Conservation (phyloP, 2,113 vertebrate species). For the Corythaixoides concolor region DNA sequence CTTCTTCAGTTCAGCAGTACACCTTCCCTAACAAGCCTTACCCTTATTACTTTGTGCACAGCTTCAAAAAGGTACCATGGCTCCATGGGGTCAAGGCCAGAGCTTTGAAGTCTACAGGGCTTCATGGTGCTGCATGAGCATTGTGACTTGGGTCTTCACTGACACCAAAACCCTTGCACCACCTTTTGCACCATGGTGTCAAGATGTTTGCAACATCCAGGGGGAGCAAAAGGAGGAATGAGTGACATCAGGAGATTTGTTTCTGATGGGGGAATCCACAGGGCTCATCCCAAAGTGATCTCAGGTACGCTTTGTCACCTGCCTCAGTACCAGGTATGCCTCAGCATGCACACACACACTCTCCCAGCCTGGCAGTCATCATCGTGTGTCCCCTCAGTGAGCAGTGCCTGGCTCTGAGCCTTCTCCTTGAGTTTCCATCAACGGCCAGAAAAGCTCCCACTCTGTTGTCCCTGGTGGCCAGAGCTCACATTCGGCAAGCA, state of each 20-base stretch:
- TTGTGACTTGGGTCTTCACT: not conserved
- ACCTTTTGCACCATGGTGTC: rapidly evolving
- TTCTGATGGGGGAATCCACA: not conserved
- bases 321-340: not conserved
- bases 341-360: not conserved
- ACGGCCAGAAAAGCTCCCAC: not conserved
- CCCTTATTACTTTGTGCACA: not conserved
- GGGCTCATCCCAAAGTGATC: not conserved
- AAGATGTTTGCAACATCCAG: not conserved
- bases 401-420: not conserved
- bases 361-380: not conserved
- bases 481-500: not conserved
- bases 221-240: not conserved
- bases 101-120: not conserved
- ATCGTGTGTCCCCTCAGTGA: not conserved
- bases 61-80: not conserved
- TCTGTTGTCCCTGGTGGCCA: not conserved
- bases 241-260: not conserved
- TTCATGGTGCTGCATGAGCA: not conserved
- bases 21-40: not conserved
- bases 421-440: not conserved
- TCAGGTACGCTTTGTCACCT: not conserved
- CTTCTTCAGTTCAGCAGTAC: not conserved
- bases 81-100: not conserved
- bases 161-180: not conserved